Percentiles rank a stretch among this genome's conserved stretches.
These are phyloP conservation scores for Corydoras sp. DNA, from an alignment of 2,113 vertebrate species.

Conservation along the genomic window DNA sequence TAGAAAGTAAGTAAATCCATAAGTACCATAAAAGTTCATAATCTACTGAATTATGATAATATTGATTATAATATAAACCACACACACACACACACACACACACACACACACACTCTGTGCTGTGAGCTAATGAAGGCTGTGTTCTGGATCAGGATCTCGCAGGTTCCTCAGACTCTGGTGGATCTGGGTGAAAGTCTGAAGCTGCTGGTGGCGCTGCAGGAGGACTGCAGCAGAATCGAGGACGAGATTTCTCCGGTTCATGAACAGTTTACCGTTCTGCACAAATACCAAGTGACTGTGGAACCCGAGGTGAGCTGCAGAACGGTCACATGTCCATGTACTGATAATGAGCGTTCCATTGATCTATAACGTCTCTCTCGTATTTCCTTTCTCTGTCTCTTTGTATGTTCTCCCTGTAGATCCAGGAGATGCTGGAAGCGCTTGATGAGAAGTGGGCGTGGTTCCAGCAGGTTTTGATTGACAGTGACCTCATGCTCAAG, in stretches of 20 bases:
- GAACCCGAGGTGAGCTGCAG: conserved; percentile 61
- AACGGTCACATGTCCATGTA: background rate
- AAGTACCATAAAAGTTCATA: too few species aligned
- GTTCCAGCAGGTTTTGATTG: conserved; percentile 75
- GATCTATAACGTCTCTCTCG: background rate
- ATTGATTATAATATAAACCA: too few species aligned
- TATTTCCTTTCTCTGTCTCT: background rate
- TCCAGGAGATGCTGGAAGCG: conserved; percentile 63
- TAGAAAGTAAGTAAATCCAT: too few species aligned
- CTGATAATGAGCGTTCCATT: background rate
- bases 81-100: background rate
- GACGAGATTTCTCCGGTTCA: conserved; percentile 75
- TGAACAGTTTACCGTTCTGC: conserved; percentile 79
- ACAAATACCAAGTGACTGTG: conserved; percentile 78
- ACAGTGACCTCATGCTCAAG: conserved; percentile 71
- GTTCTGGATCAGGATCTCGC: conserved; percentile 58
- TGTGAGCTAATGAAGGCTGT: too few species aligned
- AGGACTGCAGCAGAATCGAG: conserved; percentile 61
- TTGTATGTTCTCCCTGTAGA: conserved; percentile 53
- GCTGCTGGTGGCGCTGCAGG: conserved; percentile 71
- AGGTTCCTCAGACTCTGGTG: conserved; percentile 67
- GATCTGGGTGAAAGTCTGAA: conserved; percentile 69
- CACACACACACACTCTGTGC: background rate
- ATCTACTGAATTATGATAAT: too few species aligned
- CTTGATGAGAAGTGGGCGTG: conserved; percentile 69